phyloP scores from a whole-genome alignment of 2,113 vertebrate species.

The Symphodus melops region DNA sequence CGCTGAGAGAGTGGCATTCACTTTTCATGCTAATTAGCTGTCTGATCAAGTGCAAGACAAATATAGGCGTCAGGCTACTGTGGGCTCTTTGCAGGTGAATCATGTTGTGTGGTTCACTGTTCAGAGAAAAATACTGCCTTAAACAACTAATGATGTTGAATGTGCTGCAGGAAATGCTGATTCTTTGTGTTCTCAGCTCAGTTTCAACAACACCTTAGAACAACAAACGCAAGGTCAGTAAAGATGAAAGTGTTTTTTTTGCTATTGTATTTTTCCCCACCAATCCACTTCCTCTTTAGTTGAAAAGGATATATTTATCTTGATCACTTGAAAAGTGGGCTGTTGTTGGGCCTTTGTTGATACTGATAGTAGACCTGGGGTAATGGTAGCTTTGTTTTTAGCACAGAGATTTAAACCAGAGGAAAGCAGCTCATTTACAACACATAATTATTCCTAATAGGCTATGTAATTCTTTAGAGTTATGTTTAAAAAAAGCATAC shows the following conservation, averaged over 20 bases:
- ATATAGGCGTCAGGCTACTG: constrained; percentile 37
- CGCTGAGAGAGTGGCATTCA: constrained; percentile 37
- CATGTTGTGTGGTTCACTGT: constrained; percentile 16
- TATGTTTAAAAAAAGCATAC: too few species aligned
- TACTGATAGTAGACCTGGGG: too few species aligned
- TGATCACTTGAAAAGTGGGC: too few species aligned
- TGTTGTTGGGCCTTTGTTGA: too few species aligned
- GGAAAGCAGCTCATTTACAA: too few species aligned
- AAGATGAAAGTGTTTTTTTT: neutral
- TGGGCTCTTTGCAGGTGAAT: constrained; percentile 28
- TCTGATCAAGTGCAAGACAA: constrained; percentile 65
- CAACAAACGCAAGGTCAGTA: constrained; percentile 48
- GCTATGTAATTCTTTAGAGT: too few species aligned
- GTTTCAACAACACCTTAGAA: constrained; percentile 22
- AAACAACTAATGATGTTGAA: constrained; percentile 31
- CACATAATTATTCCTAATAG: too few species aligned
- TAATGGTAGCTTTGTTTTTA: too few species aligned
- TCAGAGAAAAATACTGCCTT: constrained; percentile 34
- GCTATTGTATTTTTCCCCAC: neutral
- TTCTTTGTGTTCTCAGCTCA: constrained; percentile 8
- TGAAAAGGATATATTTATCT: neutral
- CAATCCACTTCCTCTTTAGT: neutral
- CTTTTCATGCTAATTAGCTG: constrained; percentile 68
- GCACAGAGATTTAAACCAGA: too few species aligned
- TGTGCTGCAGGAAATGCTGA: constrained; percentile 33